Base-by-base conservation (phyloP, 1,140 invertebrate species). In the Zaprionus tsacasi region DNA sequence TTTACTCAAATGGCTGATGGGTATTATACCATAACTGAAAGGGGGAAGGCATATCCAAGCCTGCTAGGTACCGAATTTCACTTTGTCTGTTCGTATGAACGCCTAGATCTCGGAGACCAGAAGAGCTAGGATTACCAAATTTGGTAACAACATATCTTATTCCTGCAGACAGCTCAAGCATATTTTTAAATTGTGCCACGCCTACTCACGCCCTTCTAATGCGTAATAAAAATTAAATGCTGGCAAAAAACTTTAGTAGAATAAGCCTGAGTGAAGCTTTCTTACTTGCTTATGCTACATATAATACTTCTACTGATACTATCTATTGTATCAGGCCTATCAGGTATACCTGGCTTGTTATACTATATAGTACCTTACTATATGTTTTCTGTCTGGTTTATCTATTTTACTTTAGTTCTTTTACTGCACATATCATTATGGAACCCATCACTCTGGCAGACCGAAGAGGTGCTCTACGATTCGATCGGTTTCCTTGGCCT, bases 401-500 rank as follows among this genome's bases (percentile, higher is more conserved):
- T 17, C 43, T 17, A n/a, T n/a, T n/a, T n/a, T n/a, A n/a, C 15
- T 5, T 12, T 4, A 50, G 17, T 3, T 48, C 17, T 21, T 6
- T 10, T 50, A 25, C 10, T 50, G 2, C 21, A 21, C 2, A 50
- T 50, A 21, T 25, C 10, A 21, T 48, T 17, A 8, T 21, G 27
- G 27, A 30, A 30, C 3, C 27, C 27, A 30, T 30, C 27, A 30
- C 27, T 30, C 27, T 30, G 27, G 3, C 4, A 12, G 11, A 40
- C 4, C 38, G 11, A 40, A 30, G 15, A 52, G 50, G 35, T 65
- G 50, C 13, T 25, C 50, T 40, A 33, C 10, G 21, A n/a, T 27
- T 40, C 27, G 48, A 54, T 54, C 38, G 21, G 11, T 52, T 65
- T n/a, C 50, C 63, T 65, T 63, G 45, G 60, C 45, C 59, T 50